phyloP scores from a whole-genome alignment of 1,140 invertebrate genomes.

The Drosophila albomicans region DNA sequence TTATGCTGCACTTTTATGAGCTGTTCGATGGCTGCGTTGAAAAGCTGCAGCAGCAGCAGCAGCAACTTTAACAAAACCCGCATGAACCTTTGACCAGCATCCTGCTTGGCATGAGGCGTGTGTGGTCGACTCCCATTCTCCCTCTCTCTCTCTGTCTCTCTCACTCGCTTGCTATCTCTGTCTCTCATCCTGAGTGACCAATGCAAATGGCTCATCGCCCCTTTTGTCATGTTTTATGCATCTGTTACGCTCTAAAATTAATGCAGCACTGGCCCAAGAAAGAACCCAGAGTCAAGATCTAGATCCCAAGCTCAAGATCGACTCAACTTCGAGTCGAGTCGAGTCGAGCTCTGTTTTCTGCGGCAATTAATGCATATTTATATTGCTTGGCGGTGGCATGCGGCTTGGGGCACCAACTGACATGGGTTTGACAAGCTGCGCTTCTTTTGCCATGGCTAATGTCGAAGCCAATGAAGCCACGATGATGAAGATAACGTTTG shows the following conservation, averaged over 20 bases:
- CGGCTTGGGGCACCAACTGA: conserved; percentile 26
- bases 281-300: conserved; percentile 19
- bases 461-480: not conserved
- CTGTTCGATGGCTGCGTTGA: conserved; percentile 56
- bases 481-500: not conserved
- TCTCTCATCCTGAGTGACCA: conserved; percentile 16
- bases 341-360: not conserved
- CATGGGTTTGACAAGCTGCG: conserved; percentile 51
- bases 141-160: not conserved
- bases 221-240: conserved; percentile 25
- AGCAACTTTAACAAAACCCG: conserved; percentile 25
- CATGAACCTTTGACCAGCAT: conserved; percentile 39
- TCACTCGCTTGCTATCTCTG: conserved; percentile 4
- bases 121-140: not conserved
- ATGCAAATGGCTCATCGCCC: conserved; percentile 29
- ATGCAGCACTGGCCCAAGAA: conserved; percentile 2
- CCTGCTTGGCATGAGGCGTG: too few species aligned
- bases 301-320: not conserved
- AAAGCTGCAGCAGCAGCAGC: conserved; percentile 27
- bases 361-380: conserved; percentile 59
- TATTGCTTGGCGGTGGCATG: conserved; percentile 16
- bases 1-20: conserved; percentile 56
- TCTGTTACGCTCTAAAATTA: conserved; percentile 11
- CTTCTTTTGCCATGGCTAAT: conserved; percentile 5
- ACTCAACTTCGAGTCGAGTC: too few species aligned